These are phyloP conservation scores for Cotesia chilonis DNA, from an alignment of 1,140 invertebrate species.

Conservation along the genomic window DNA sequence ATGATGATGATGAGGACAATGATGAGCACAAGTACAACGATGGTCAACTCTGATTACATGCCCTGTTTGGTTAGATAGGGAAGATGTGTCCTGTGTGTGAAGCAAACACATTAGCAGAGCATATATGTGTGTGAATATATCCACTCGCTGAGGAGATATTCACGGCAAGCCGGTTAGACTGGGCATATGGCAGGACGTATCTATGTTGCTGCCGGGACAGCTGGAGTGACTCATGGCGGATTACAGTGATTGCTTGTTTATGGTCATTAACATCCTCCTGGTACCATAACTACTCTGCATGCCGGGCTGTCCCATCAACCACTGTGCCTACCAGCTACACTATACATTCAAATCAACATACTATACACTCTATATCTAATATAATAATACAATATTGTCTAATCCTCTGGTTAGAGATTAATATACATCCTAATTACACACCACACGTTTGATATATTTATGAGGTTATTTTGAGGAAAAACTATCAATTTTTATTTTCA, in stretches of 20 bases:
- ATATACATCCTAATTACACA: no score
- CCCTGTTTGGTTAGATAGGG: not conserved
- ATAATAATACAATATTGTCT: no score
- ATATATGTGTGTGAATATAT: not conserved
- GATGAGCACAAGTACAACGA: not conserved
- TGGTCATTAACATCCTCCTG: conserved; percentile 65
- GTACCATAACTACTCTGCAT: conserved; percentile 60
- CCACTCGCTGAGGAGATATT: conserved; percentile 35
- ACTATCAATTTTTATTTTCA: not conserved
- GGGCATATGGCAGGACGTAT: conserved; percentile 59
- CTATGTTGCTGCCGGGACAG: conserved; percentile 56
- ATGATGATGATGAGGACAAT: no score
- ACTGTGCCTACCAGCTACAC: conserved; percentile 8
- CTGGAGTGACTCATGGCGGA: conserved; percentile 64
- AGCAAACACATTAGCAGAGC: not conserved
- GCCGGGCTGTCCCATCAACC: conserved; percentile 56
- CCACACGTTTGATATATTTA: not conserved
- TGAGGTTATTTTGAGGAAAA: not conserved
- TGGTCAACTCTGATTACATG: not conserved
- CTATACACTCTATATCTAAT: not conserved
- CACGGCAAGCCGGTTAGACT: conserved; percentile 44
- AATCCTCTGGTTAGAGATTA: no score
- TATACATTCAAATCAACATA: conserved; percentile 28
- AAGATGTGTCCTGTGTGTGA: not conserved
- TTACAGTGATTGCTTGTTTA: conserved; percentile 65